Conservation (phyloP, 2,888 invertebrate genomes). For the Digitonthophagus gazella region DNA sequence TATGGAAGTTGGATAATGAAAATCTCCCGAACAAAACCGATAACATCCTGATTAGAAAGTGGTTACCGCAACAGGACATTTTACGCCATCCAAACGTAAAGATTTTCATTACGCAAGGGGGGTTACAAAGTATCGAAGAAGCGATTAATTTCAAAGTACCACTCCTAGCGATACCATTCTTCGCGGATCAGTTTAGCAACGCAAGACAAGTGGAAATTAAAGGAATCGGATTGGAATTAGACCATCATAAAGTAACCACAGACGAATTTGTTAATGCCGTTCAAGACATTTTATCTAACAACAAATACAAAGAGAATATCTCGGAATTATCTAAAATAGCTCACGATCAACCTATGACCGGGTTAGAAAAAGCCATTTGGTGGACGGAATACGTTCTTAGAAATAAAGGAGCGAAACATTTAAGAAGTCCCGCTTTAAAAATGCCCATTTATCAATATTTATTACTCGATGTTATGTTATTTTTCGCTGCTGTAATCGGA, state of each 20-base stretch:
- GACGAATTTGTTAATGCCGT: constrained; percentile 19
- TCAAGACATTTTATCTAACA: not conserved
- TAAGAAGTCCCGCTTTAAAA: constrained; percentile 27
- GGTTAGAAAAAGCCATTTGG: constrained; percentile 32
- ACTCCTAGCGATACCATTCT: constrained; percentile 49
- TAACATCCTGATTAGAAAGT: constrained; percentile 49
- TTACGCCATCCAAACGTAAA: constrained; percentile 51
- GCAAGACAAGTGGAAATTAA: constrained; percentile 25
- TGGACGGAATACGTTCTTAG: constrained; percentile 33
- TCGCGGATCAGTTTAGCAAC: constrained; percentile 42
- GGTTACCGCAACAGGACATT: constrained; percentile 50
- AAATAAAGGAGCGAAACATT: constrained; percentile 33
- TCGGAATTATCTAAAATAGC: constrained; percentile 28
- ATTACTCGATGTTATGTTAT: constrained; percentile 30
- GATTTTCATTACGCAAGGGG: constrained; percentile 53
- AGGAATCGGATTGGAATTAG: constrained; percentile 25
- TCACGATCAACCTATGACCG: constrained; percentile 32
- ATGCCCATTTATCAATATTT: constrained; percentile 32
- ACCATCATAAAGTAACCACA: constrained; percentile 22
- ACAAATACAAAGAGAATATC: constrained; percentile 21
- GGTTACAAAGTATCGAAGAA: constrained; percentile 52
- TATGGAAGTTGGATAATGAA: constrained; percentile 52
- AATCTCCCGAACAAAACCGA: constrained; percentile 39
- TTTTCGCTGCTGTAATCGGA: constrained; percentile 1
- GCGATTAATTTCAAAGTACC: constrained; percentile 50